phyloP scores from a whole-genome alignment of 2,888 invertebrate genomes.

The Leptodirus hochenwartii region DNA sequence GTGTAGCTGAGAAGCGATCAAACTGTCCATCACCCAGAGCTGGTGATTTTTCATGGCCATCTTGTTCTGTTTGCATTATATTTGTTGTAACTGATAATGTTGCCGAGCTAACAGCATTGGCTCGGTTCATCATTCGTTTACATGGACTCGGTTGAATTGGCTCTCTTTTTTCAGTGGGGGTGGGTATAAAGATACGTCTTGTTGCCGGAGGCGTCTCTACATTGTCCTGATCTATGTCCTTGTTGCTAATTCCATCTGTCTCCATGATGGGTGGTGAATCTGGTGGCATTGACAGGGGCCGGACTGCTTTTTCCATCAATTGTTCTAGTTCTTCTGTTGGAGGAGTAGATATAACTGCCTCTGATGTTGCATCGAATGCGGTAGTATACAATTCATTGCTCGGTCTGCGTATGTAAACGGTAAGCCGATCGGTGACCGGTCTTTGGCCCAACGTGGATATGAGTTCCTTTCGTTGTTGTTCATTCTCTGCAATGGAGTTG shows the following conservation, averaged over 20 bases:
- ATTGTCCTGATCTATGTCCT: conserved; percentile 79
- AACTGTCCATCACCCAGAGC: conserved; percentile 60
- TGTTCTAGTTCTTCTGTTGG: conserved; percentile 8
- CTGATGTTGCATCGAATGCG: background rate
- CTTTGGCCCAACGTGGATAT: conserved; percentile 35
- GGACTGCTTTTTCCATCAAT: conserved; percentile 1
- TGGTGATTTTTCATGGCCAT: conserved; percentile 28
- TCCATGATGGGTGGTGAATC: background rate
- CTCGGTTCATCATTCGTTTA: conserved; percentile 29
- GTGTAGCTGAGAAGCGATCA: conserved; percentile 30
- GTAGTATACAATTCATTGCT: no score
- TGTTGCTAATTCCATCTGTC: conserved; percentile 29
- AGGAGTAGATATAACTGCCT: background rate
- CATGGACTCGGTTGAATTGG: conserved; percentile 32
- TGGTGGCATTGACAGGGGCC: conserved; percentile 7
- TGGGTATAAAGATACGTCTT: conserved; percentile 47
- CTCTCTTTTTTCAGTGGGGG: conserved; percentile 29
- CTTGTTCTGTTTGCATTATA: conserved; percentile 18
- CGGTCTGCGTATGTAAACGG: conserved; percentile 38
- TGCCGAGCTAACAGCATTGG: background rate
- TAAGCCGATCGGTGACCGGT: conserved; percentile 33
- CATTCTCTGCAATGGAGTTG: conserved; percentile 27
- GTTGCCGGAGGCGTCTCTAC: conserved; percentile 78
- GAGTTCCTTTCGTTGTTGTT: conserved; percentile 29
- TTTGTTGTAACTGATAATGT: conserved; percentile 13